phyloP scores from a whole-genome alignment of 2,113 vertebrate genomes.

The Oncorhynchus keta region DNA sequence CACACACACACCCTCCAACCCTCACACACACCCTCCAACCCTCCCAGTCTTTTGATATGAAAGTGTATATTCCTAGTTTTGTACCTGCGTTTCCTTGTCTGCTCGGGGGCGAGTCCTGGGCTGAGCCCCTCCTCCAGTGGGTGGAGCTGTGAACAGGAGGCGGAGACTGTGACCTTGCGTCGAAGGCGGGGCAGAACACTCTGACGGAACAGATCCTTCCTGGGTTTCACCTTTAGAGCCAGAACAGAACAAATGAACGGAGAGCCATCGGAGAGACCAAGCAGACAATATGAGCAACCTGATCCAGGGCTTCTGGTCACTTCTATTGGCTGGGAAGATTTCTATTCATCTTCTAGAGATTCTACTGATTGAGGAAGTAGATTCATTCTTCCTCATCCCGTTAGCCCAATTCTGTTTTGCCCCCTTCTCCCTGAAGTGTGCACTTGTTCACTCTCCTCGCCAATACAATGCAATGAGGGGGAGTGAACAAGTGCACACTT shows the following conservation, averaged over 20 bases:
- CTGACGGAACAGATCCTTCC: constrained; percentile 70
- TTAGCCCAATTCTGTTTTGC: too few relatives aligned
- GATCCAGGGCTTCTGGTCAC: too few relatives aligned
- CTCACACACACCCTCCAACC: too few relatives aligned
- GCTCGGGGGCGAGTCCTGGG: neutral
- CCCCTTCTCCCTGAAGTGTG: neutral
- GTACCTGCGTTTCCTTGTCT: constrained; percentile 56
- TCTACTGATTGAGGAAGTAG: too few relatives aligned
- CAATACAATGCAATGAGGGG: too few relatives aligned
- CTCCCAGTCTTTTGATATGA: too few relatives aligned
- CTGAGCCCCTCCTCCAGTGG: constrained; percentile 51
- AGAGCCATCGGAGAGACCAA: neutral
- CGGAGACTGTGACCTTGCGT: constrained; percentile 62
- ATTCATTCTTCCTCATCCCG: too few relatives aligned
- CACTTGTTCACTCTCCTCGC: neutral
- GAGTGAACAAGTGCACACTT: too few relatives aligned
- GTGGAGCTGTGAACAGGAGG: constrained; percentile 70
- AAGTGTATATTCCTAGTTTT: neutral
- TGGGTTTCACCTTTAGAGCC: constrained; percentile 49
- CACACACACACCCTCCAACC: too few relatives aligned
- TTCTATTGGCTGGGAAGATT: too few relatives aligned
- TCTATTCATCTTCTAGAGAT: neutral
- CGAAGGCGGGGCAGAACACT: constrained; percentile 70
- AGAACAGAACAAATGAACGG: neutral
- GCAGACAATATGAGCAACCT: too few relatives aligned